These are phyloP conservation scores for Bubo bubo DNA, from an alignment of 2,113 vertebrate species.

Conservation along the genomic window DNA sequence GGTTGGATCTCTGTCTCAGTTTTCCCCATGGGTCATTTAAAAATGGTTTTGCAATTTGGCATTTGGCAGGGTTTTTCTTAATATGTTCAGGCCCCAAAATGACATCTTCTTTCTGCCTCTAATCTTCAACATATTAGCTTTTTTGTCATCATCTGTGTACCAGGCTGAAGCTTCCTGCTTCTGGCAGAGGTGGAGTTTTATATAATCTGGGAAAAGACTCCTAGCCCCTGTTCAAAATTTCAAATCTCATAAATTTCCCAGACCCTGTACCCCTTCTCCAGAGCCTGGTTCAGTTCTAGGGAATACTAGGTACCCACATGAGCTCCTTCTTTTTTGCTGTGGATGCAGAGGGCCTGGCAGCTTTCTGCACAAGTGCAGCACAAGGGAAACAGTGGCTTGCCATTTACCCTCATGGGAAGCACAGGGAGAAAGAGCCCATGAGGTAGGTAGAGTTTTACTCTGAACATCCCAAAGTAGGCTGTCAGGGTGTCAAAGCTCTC, in stretches of 20 bases:
- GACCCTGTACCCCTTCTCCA: not conserved
- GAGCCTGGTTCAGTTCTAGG: not conserved
- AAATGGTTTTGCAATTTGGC: not conserved
- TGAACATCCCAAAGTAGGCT: not conserved
- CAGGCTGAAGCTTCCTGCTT: not conserved
- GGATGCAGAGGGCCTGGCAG: not conserved
- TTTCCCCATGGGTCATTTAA: not conserved
- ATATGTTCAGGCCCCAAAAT: not conserved
- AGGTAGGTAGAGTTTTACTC: not conserved
- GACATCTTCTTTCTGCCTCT: not conserved
- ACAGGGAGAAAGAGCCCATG: not conserved
- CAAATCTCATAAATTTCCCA: not conserved
- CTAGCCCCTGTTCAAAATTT: not conserved
- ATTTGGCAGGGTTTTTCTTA: not conserved
- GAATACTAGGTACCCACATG: not conserved
- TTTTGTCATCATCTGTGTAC: not conserved
- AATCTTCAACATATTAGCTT: not conserved
- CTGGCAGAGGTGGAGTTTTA: not conserved
- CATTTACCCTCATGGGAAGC: not conserved
- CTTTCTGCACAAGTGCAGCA: not conserved
- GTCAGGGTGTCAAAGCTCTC: not conserved
- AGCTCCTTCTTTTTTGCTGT: not conserved
- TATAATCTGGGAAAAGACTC: not conserved
- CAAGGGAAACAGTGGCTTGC: not conserved
- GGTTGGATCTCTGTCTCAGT: not conserved